Conservation (phyloP, 2,113 vertebrate genomes). For the Typhlomys cinereus region DNA sequence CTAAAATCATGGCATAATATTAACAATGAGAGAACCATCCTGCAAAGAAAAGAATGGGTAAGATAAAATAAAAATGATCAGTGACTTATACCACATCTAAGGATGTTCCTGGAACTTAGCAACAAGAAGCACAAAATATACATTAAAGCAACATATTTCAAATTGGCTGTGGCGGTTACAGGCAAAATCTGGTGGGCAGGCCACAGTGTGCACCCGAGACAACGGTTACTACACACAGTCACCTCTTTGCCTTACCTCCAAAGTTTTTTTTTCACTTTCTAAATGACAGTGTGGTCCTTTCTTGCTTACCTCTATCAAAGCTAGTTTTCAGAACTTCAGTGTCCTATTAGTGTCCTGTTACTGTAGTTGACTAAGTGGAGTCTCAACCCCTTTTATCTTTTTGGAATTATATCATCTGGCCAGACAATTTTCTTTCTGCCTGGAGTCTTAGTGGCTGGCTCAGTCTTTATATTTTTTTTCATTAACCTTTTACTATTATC, state of each 20-base stretch:
- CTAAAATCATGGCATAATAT: slow-evolving; percentile 55
- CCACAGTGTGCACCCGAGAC: neutral
- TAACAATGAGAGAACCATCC: neutral
- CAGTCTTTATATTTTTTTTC: slow-evolving; percentile 64
- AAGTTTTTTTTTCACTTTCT: slow-evolving; percentile 58
- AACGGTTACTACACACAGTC: neutral
- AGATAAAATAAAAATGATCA: slow-evolving; percentile 75
- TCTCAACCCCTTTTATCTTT: slow-evolving; percentile 76
- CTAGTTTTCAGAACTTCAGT: slow-evolving; percentile 64
- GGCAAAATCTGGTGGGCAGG: slow-evolving; percentile 35
- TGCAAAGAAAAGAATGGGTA: slow-evolving; percentile 54
- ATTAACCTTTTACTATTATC: slow-evolving; percentile 75
- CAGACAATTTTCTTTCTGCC: slow-evolving; percentile 70
- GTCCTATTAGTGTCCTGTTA: slow-evolving; percentile 58
- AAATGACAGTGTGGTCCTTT: slow-evolving; percentile 31
- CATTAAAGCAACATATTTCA: slow-evolving; percentile 57
- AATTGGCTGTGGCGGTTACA: slow-evolving; percentile 51
- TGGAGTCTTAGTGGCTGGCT: slow-evolving; percentile 76
- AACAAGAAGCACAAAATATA: slow-evolving; percentile 66
- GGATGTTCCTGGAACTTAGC: slow-evolving; percentile 68
- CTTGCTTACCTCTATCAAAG: slow-evolving; percentile 53
- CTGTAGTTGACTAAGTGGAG: slow-evolving; percentile 76
- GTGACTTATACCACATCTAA: slow-evolving; percentile 64
- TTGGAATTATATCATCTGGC: slow-evolving; percentile 78
- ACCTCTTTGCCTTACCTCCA: slow-evolving; percentile 51